Evolutionary conservation across 1,140 invertebrate species (phyloP), one percentile per base, ranked within the genome.

Genomic region (Zaprionus ghesquierei): DNA sequence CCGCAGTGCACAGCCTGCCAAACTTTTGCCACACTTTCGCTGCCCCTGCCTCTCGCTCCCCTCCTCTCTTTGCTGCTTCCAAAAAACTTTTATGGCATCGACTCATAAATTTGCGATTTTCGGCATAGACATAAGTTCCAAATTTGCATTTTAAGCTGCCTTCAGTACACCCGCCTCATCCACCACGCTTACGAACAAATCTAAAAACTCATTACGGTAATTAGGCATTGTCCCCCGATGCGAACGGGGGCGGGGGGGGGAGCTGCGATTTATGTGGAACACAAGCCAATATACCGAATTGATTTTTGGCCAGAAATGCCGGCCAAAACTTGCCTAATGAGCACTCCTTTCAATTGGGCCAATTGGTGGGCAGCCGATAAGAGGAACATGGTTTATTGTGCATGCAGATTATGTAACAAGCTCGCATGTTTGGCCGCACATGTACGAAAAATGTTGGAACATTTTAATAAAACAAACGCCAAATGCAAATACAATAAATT

Each of bases 131-230:
- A 86, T 87, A 87, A 87, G 82, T 86, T 86, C 27, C 55, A 63
- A 65, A 71, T 71, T 72, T 64, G 55, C 54, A 64, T 25, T 41
- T 72, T 66, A 66, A 68, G 29, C 44, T 12, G 41, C 18, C 41
- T 55, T 31, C 12, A 27, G 22, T n/a, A n/a, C n/a, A n/a, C n/a
- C n/a, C n/a, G n/a, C n/a, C n/a, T n/a, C n/a, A n/a, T n/a, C n/a
- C n/a, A n/a, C 38, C 61, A 31, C 46, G 22, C 68, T 72, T 3
- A 5, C 23, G 9, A 51, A 27, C 63, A 86, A 81, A 86, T 86
- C 66, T 70, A 66, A 73, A 87, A 89, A 79, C 82, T 87, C 82
- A 87, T 87, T 87, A 87, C 75, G 53, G 68, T 87, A 87, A 87
- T 89, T 87, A 87, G 79, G 64, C 29, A 55, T 70, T 60, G 65